A percentile compares a stretch with the other conserved stretches of the same genome.
These are phyloP conservation scores for Protomyctophum bolini DNA, from an alignment of 2,113 vertebrate species.

Conservation along the genomic window DNA sequence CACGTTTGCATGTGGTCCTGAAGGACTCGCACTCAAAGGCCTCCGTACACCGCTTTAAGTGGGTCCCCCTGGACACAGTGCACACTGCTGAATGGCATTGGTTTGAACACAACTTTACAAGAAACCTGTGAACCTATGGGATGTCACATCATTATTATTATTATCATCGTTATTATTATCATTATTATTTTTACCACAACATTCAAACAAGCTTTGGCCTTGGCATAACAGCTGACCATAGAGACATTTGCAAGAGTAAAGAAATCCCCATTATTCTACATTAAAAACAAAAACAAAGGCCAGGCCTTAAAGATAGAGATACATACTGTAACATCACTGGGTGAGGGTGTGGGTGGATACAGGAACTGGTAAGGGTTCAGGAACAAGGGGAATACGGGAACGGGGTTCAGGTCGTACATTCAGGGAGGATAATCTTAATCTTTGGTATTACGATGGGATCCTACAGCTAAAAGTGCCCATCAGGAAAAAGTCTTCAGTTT, in stretches of 20 bases:
- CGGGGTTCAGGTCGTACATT: slow-evolving; percentile 77
- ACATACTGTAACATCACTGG: slow-evolving; percentile 63
- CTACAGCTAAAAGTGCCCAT: slow-evolving; percentile 81
- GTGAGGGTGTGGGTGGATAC: slow-evolving; percentile 35
- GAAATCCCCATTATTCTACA: slow-evolving; percentile 68
- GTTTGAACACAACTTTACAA: slow-evolving; percentile 65
- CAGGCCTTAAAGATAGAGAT: slow-evolving; percentile 58
- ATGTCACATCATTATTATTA: slow-evolving; percentile 61
- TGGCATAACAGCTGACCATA: slow-evolving; percentile 67
- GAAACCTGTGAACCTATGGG: slow-evolving; percentile 67
- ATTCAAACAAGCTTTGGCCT: slow-evolving; percentile 78
- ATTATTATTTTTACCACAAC: slow-evolving; percentile 73
- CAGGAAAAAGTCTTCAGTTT: slow-evolving; percentile 77
- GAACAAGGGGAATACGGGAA: too few species aligned
- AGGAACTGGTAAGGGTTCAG: slow-evolving; percentile 26
- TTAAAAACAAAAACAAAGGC: slow-evolving; percentile 54
- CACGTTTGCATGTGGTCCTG: slow-evolving; percentile 62
- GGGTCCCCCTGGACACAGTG: slow-evolving; percentile 49
- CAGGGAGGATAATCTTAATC: slow-evolving; percentile 82
- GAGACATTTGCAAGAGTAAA: slow-evolving; percentile 75
- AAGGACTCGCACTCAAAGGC: slow-evolving; percentile 46
- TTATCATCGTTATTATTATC: slow-evolving; percentile 54
- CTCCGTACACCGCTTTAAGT: slow-evolving; percentile 50
- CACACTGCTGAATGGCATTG: slow-evolving; percentile 57
- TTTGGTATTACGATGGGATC: slow-evolving; percentile 85